Evolutionary conservation across 2,888 invertebrate species (phyloP).

Genomic region (Caenorhabditis japonica): DNA sequence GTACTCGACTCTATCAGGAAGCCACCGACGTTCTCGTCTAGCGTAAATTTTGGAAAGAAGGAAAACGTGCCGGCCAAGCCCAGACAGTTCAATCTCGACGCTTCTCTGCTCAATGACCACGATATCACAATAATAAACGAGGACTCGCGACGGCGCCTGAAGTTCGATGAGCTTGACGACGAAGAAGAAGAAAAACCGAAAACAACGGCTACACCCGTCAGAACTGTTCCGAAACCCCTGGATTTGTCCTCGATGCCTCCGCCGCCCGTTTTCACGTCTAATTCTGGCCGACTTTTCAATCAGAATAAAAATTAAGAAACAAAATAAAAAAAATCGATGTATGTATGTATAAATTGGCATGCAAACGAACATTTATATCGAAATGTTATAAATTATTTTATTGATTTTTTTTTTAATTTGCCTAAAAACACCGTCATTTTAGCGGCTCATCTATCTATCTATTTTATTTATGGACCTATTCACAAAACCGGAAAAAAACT

Average conservation of each 20-base stretch:
- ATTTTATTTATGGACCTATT: too few species aligned
- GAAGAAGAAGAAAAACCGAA: conserved; percentile 23
- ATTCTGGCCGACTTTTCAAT: conserved; percentile 18
- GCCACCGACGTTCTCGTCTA: conserved; percentile 26
- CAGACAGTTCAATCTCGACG: conserved; percentile 18
- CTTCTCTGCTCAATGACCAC: conserved; percentile 17
- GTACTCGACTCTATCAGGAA: conserved; percentile 16
- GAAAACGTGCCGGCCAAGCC: conserved; percentile 14
- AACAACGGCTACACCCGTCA: not conserved
- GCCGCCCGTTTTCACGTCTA: conserved; percentile 38
- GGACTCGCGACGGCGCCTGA: not conserved
- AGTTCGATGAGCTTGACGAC: conserved; percentile 40
- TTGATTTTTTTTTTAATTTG: too few species aligned
- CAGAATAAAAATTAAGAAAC: conserved; percentile 6
- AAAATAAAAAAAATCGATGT: too few species aligned
- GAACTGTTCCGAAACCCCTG: not conserved
- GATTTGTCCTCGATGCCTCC: conserved; percentile 17
- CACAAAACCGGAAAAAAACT: too few species aligned
- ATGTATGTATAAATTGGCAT: too few species aligned
- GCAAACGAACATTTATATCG: too few species aligned
- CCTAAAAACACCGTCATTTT: too few species aligned
- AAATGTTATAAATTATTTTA: too few species aligned
- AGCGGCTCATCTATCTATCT: too few species aligned
- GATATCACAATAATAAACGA: conserved; percentile 22
- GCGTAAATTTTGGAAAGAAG: conserved; percentile 10